These are phyloP conservation scores for Misgurnus anguillicaudatus DNA, from an alignment of 2,113 vertebrate species.

Conservation along the genomic window DNA sequence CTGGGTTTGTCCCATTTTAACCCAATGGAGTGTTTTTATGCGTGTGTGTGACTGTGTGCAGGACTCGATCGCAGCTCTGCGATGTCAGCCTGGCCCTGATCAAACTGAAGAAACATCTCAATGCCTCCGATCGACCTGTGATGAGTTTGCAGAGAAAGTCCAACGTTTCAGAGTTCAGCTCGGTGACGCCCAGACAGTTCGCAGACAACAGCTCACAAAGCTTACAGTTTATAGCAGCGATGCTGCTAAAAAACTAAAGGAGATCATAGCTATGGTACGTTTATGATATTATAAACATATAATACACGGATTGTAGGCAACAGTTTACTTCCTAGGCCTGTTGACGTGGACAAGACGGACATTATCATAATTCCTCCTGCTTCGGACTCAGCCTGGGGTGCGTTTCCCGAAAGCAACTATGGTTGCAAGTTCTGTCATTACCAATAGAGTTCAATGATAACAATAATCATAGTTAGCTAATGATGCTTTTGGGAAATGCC, in stretches of 20 bases:
- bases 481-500: no score
- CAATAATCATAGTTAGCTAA: no score
- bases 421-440: no score
- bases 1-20: no score
- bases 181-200: conserved; percentile 53
- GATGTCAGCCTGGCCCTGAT: conserved; percentile 56
- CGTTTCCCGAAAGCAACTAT: no score
- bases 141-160: conserved; percentile 62
- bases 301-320: not conserved
- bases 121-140: conserved; percentile 61
- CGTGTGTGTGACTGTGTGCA: conserved; percentile 47
- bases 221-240: conserved; percentile 71
- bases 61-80: conserved; percentile 68
- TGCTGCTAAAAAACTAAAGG: conserved; percentile 69
- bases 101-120: conserved; percentile 63
- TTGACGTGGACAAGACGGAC: no score
- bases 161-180: conserved; percentile 72
- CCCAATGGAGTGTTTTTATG: no score
- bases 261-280: conserved; percentile 71
- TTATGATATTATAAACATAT: not conserved
- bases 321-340: no score
- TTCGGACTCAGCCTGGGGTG: no score
- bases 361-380: no score
- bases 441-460: no score
- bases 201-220: conserved; percentile 66